These are phyloP conservation scores for Dreissena polymorpha DNA, from an alignment of 1,140 invertebrate species.

Conservation along the genomic window DNA sequence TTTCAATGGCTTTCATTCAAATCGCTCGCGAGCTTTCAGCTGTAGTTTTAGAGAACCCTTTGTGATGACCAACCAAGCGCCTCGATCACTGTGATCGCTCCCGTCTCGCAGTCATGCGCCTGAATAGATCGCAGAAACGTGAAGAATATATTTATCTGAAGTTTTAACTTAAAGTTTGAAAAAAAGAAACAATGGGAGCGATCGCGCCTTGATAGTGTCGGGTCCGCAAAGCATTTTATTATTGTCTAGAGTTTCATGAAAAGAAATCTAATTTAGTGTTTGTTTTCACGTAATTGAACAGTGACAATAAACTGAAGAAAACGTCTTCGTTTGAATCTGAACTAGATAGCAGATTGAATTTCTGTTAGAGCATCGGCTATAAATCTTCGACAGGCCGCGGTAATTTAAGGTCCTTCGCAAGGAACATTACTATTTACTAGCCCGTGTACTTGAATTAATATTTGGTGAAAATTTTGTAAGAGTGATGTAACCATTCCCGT, in stretches of 20 bases:
- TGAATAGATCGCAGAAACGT: constrained; percentile 3
- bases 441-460: too few species aligned
- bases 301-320: constrained; percentile 44
- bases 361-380: constrained; percentile 29
- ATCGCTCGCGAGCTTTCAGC: too few species aligned
- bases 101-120: neutral
- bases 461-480: too few species aligned
- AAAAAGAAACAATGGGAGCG: constrained; percentile 48
- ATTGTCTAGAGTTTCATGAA: constrained; percentile 57
- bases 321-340: constrained; percentile 48
- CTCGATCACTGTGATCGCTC: neutral
- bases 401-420: constrained; percentile 33
- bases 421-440: neutral
- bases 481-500: too few species aligned
- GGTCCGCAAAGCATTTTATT: constrained; percentile 48
- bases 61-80: neutral
- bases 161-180: constrained; percentile 38
- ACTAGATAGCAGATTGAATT: constrained; percentile 30
- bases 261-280: constrained; percentile 57
- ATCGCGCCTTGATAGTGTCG: constrained; percentile 54
- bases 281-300: constrained; percentile 53
- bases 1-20: too few species aligned
- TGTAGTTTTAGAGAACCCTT: neutral
- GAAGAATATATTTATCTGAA: constrained; percentile 53
- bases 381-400: constrained; percentile 16